A percentile compares a stretch with the other conserved stretches of the same genome.
Evolutionary conservation across 2,113 vertebrate species (phyloP).

Genomic region (Canis aureus): DNA sequence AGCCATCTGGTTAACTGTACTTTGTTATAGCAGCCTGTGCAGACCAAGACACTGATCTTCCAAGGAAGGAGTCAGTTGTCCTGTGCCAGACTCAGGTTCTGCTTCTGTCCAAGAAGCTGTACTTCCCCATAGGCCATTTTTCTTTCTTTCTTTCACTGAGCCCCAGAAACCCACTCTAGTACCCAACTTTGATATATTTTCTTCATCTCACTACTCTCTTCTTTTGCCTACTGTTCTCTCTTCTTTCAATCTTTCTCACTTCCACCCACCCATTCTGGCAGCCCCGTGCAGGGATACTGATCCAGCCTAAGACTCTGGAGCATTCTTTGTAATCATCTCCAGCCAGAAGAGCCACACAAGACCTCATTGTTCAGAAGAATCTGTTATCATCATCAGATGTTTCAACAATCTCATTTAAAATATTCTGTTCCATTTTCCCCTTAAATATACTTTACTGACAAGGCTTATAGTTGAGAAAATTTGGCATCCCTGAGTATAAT

Average conservation of each 20-base stretch:
- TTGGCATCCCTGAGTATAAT: not conserved
- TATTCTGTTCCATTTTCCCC: not conserved
- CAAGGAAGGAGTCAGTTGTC: not conserved
- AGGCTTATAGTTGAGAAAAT: constrained; percentile 9
- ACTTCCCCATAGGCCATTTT: not conserved
- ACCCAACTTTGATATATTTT: not conserved
- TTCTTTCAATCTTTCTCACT: not conserved
- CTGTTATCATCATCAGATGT: constrained; percentile 1
- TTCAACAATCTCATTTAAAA: constrained; percentile 1
- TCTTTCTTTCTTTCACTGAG: not conserved
- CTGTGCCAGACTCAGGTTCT: not conserved
- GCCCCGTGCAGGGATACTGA: not conserved
- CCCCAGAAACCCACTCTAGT: not conserved
- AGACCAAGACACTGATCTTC: not conserved
- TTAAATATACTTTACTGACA: constrained; percentile 39
- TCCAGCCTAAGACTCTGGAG: not conserved
- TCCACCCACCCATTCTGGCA: not conserved
- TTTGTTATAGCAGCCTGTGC: not conserved
- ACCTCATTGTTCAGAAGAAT: not conserved
- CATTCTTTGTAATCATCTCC: not conserved
- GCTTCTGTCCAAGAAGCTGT: not conserved
- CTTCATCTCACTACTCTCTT: not conserved
- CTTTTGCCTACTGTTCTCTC: not conserved
- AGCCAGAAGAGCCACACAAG: not conserved
- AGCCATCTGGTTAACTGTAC: not conserved